Base-by-base conservation (phyloP, 2,888 invertebrate species). In the Drosophila merina region DNA sequence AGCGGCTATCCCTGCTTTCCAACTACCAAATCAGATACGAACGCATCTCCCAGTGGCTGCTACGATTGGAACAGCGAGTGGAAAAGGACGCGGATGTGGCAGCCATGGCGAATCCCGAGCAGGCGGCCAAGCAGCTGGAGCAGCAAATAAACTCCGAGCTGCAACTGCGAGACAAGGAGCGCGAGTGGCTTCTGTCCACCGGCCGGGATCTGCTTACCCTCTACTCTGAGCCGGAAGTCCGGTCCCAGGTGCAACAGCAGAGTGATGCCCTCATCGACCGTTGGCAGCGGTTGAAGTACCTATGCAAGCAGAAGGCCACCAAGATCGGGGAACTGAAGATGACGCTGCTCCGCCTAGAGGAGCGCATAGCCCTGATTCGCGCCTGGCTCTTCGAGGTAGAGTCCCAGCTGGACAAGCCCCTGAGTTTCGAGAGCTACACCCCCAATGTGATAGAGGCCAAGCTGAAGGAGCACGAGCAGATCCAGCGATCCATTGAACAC, bases 111-210 rank as follows among this genome's bases (percentile, higher is more conserved):
- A 95, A 96, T 82, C 96, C 96, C 0, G 95, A 96, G 78, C 96
- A 96, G 76, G 92, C 95, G 6, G 92, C 96, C 45, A 94, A 94
- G 58, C 94, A 94, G 74, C 91, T 96, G 68, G 96, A 95, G 79
- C 94, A 94, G 4, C 96, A 96, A 81, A 92, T 96, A 3, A 94
- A 95, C 82, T 93, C 95, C 0, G 97, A 97, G 89, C 94, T 96
- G 80, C 93, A 93, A 1, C 89, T 96, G 71, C 96, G 96, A 84
- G 95, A 95, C 89, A 93, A 95, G 4, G 97, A 97, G 89, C 94
- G 95, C 45, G 95, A 95, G 69, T 97, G 97, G 97, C 91, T 97
- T 14, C 89, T 94, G 4, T 93, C 93, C 70, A 95, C 95, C 0
- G 96, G 96, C 0, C 92, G 92, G 8, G 93, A 94, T 75, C 91